Evolutionary conservation across 2,888 invertebrate genomes (phyloP), one percentile per base, ranked within the genome.

Genomic region (Hemistola chrysoprasaria): DNA sequence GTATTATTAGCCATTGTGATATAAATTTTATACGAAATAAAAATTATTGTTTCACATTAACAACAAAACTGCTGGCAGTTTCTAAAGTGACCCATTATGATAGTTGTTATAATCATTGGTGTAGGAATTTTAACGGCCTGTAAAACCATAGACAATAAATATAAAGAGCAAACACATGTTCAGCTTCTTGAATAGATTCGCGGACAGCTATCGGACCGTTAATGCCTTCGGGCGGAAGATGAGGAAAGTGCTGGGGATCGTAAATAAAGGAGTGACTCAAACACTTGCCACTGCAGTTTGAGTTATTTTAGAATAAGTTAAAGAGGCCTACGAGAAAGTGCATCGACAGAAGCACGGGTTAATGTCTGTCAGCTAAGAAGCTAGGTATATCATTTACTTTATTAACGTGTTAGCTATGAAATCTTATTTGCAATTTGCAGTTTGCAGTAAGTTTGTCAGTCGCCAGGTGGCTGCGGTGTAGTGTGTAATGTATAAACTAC

Each of bases 251-350:
- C 52, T 63, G 60, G 51, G 43, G 71, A 48, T 76, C 76, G 72
- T 79, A 81, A 84, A 83, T 83, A 83, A 72, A 71, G 61, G 56
- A 62, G 74, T 83, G 85, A 86, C 65, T 85, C 84, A 78, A 62
- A 32, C 59, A 55, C 52, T n/a, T 11, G 32, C 29, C 29, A 31
- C 42, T 34, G 38, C 33, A 27, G 71, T 70, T 70, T 62, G 65
- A 57, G 76, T 68, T 80, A 85, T 84, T 84, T 83, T 78, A 71
- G 78, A 80, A 16, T 4, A n/a, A n/a, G n/a, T n/a, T n/a, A 4
- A 16, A 16, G 71, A 72, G 73, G 82, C 76, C 76, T 78, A 80
- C 78, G 80, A 78, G 83, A 78, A 80, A 80, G 78, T 82, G 81
- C 79, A 81, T 72, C 68, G 71, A 59, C 67, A 44, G 8, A 3